These are phyloP conservation scores for Procambarus clarkii DNA, from an alignment of 1,140 invertebrate species.

Conservation along the genomic window DNA sequence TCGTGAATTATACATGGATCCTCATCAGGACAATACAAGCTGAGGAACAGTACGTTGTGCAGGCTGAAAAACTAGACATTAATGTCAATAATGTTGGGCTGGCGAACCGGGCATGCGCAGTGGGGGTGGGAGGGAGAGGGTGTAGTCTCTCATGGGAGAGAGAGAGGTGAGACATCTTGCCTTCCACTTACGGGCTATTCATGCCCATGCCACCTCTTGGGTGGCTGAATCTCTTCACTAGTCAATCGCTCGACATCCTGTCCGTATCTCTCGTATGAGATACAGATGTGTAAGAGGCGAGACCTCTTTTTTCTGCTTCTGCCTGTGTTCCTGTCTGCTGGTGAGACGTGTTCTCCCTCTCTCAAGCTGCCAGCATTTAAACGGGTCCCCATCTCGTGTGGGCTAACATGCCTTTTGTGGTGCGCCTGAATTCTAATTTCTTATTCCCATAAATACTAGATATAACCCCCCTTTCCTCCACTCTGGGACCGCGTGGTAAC, in stretches of 20 bases:
- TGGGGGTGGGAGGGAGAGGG: not conserved
- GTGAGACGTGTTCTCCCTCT: not conserved
- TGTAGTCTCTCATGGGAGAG: not conserved
- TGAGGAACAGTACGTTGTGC: not conserved
- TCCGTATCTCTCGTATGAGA: not conserved
- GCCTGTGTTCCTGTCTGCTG: not conserved
- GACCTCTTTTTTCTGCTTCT: not conserved
- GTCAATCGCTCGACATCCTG: not conserved
- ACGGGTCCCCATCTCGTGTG: no score
- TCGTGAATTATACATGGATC: slow-evolving; percentile 48
- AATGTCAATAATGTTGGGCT: slow-evolving; percentile 23
- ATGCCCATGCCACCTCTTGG: no score
- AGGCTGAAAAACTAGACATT: slow-evolving; percentile 39
- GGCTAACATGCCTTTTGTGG: no score
- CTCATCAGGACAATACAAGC: slow-evolving; percentile 43
- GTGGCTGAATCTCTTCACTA: no score
- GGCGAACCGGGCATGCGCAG: not conserved
- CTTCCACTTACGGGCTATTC: no score
- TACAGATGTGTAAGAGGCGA: not conserved
- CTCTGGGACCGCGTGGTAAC: not conserved
- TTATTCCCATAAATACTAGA: no score
- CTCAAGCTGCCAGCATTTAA: no score
- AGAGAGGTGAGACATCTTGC: no score
- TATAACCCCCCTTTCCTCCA: not conserved
- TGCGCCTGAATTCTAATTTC: no score